Conservation (phyloP, 2,797 vertebrate genomes). For the Enoplosus armatus region DNA sequence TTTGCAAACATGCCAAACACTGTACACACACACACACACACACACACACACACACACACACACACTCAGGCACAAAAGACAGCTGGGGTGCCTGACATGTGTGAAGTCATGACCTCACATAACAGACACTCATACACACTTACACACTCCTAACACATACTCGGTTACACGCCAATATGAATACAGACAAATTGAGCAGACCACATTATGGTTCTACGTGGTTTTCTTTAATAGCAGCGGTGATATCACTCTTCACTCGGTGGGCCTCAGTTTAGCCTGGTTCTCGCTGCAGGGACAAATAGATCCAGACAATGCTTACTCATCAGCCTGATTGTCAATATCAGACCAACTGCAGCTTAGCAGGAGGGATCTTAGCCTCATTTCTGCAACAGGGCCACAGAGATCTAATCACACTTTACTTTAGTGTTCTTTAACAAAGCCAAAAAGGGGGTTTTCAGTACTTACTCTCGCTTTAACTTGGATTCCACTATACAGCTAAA, state of each 20-base stretch:
- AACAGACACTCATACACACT: conserved; percentile 2
- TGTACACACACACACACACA: conserved; percentile 29
- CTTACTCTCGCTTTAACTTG: conserved; percentile 41
- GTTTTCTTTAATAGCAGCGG: conserved; percentile 23
- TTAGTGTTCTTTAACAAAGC: conserved; percentile 12
- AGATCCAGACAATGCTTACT: conserved; percentile 11
- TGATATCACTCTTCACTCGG: neutral
- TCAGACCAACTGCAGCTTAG: conserved; percentile 21
- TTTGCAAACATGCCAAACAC: conserved; percentile 65
- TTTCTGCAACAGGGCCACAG: conserved; percentile 7
- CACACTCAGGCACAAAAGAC: conserved; percentile 6
- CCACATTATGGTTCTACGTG: neutral
- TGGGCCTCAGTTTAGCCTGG: neutral
- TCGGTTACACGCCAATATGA: neutral
- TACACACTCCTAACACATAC: conserved; percentile 4
- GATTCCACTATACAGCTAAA: conserved; percentile 26
- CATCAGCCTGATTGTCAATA: conserved; percentile 19
- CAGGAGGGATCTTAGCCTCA: neutral
- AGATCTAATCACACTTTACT: conserved; percentile 31
- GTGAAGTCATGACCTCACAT: conserved; percentile 31
- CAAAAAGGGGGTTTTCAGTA: conserved; percentile 29
- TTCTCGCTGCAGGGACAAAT: neutral
- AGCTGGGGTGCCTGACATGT: conserved; percentile 38
- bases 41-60: conserved; percentile 28
- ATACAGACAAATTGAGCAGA: neutral